Percentiles rank a stretch among this genome's conserved stretches.
Conservation (phyloP, 1,140 invertebrate genomes). For the Himalopsyche phryganea region DNA sequence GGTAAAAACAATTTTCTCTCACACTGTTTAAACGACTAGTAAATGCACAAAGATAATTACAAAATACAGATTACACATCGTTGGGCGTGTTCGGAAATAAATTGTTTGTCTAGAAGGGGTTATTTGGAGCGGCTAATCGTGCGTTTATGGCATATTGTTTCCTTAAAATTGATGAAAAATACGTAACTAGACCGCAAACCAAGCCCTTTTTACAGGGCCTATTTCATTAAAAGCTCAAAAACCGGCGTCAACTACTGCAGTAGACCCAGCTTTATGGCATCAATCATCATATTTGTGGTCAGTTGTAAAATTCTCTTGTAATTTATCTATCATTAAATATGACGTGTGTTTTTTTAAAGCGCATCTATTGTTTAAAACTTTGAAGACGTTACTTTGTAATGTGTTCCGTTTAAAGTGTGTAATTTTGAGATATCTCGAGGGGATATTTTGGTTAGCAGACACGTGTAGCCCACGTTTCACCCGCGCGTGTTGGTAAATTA, state of each 20-base stretch:
- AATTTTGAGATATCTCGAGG: not conserved
- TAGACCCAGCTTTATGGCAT: slow-evolving; percentile 32
- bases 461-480: slow-evolving; percentile 9
- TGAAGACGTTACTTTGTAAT: slow-evolving; percentile 1
- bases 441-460: not conserved
- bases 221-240: slow-evolving; percentile 19
- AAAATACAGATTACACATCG: not conserved
- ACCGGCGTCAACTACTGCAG: slow-evolving; percentile 27
- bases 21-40: not conserved
- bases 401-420: slow-evolving; percentile 1
- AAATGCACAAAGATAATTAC: slow-evolving; percentile 17
- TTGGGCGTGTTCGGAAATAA: slow-evolving; percentile 30
- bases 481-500: slow-evolving; percentile 1
- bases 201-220: slow-evolving; percentile 13
- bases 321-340: slow-evolving; percentile 34
- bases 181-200: slow-evolving; percentile 18
- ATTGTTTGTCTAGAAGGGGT: slow-evolving; percentile 35
- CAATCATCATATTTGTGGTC: slow-evolving; percentile 31
- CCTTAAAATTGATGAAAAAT: slow-evolving; percentile 25
- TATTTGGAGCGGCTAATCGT: slow-evolving; percentile 17
- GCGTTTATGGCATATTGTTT: slow-evolving; percentile 33
- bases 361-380: not conserved
- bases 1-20: slow-evolving; percentile 11
- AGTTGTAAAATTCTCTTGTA: slow-evolving; percentile 31
- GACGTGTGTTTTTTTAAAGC: slow-evolving; percentile 12